phyloP scores from a whole-genome alignment of 2,888 invertebrate species.

The Anorthoa munda region DNA sequence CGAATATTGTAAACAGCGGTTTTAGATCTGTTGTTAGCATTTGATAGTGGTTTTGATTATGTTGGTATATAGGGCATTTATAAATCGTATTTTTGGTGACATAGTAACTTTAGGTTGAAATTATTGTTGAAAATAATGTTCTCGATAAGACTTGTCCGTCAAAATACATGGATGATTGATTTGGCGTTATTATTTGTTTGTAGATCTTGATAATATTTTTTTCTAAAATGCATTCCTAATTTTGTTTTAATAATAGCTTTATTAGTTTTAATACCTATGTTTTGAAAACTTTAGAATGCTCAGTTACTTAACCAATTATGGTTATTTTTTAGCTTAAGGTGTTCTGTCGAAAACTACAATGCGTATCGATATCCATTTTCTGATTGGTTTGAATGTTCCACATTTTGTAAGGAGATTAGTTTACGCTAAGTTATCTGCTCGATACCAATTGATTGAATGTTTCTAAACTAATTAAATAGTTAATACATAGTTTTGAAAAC shows the following conservation, averaged over 20 bases:
- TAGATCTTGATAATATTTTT: no score
- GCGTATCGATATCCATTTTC: not conserved
- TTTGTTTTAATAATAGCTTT: not conserved
- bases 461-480: no score
- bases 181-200: not conserved
- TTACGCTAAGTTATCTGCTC: not conserved
- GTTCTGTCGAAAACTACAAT: not conserved
- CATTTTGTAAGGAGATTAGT: no score
- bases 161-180: no score
- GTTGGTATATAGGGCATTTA: not conserved
- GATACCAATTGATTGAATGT: not conserved
- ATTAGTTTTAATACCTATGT: not conserved
- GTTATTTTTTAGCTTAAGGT: not conserved
- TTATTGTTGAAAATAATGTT: no score
- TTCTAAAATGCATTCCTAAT: not conserved
- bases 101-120: no score
- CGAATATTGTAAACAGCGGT: slow-evolving; percentile 59
- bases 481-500: not conserved
- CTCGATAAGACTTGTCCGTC: no score
- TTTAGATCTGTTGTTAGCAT: slow-evolving; percentile 34
- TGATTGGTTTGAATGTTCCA: not conserved
- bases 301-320: not conserved
- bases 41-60: slow-evolving; percentile 18
- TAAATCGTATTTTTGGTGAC: no score
- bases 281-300: not conserved